Base-by-base conservation (phyloP, 2,797 vertebrate species). In the Anabas testudineus region DNA sequence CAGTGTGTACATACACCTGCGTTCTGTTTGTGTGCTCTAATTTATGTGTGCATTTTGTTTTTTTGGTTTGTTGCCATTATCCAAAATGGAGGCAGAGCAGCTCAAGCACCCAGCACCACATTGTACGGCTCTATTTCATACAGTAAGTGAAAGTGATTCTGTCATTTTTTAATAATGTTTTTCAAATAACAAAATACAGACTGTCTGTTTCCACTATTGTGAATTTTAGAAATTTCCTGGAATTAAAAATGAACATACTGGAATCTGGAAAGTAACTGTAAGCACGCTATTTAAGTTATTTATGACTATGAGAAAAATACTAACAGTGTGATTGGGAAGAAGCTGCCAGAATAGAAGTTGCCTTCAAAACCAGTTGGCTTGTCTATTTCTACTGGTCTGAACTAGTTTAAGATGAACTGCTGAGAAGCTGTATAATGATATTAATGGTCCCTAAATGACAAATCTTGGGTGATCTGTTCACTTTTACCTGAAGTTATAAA, bases 61-160 rank as follows among this genome's bases (percentile, higher is more conserved):
- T 24, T 32, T 18, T 52, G 37, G 58, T 41, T 21, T 19, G 8
- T n/a, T 57, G 47, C 28, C 9, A 16, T 42, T 26, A 18, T 52
- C 73, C 58, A 68, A 78, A 82, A 86, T 89, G 68, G 81, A 79
- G 62, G 67, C 69, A 42, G 19, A 64, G 82, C 57, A 26, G 65
- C 79, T 65, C 30, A 37, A 39, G 62, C 5, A 52, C 30, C 41
- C 3, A 5, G 41, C 68, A 62, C 65, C 72, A 55, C 37, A 32
- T 67, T 14, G 8, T n/a, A 37, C 28, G 12, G 63, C 59, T 39
- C 36, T n/a, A 32, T 72, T 67, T 59, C 16, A 43, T 14, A 60
- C 7, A 74, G 87, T 90, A 75, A 91, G 89, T 85, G 10, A 55
- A 26, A 42, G 12, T n/a, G 18, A 64, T 80, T 74, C 61, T 64